Base-by-base conservation (phyloP, 2,888 invertebrate species). In the Yponomeuta plumbellus region DNA sequence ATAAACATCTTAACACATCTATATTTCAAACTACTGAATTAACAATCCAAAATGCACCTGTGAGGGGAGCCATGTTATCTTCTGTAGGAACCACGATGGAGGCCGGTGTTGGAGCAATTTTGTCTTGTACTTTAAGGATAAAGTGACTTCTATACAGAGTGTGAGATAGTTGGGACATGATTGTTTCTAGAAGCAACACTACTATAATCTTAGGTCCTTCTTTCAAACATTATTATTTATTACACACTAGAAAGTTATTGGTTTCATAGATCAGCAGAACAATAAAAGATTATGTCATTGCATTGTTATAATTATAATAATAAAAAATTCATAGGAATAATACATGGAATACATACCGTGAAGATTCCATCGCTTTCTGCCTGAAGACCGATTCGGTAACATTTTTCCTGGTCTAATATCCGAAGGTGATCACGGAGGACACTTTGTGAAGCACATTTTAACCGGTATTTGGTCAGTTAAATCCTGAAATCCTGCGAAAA, bases 331-430 rank as follows among this genome's bases (percentile, higher is more conserved):
- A 34, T 34, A 56, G 58, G 8, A 58, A 11, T 66, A 71, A 68
- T 63, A 67, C 67, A 66, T 1, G 17, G 58, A 64, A 63, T 67
- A 79, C 86, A 86, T 93, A 95, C 95, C 95, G 88, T 94, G 94
- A 74, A 95, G 85, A 78, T 94, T 94, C 95, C 95, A 95, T 77
- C 95, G 94, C 87, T 95, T 95, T 78, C 95, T 89, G 72, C 94
- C 94, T 81, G 94, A 92, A 79, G 93, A 92, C 71, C 92, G 85
- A 71, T 92, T 87, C 68, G 90, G 76, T 61, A 92, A 92, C 71
- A 93, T 91, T 69, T 92, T 88, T 72, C 92, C 92, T 73, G 93
- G 4, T 3, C 17, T 52, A 17, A 52, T 17, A 52, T 6, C 17
- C 17, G 17, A 52, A 17, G 44, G 5, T 8, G 5, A 52, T 52